A percentile compares a stretch with the other conserved stretches of the same genome.
These are phyloP conservation scores for Epinephelus coioides DNA, from an alignment of 2,797 vertebrate species.

Conservation along the genomic window DNA sequence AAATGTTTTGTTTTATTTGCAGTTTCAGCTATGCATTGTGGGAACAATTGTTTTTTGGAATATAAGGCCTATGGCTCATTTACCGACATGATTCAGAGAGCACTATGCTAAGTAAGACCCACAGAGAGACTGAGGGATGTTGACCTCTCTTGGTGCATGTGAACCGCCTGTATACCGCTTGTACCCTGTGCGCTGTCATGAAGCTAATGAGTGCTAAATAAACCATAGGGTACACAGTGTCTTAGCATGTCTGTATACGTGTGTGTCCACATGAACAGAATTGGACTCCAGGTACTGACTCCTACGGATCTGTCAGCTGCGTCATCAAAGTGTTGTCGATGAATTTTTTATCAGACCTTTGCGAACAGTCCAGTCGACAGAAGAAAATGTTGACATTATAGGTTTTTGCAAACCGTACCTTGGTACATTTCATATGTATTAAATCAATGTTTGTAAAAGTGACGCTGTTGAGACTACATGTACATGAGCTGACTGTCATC, in stretches of 20 bases:
- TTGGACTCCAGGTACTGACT: constrained; percentile 32
- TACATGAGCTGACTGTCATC: no score
- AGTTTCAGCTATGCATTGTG: constrained; percentile 20
- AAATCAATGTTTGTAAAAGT: no score
- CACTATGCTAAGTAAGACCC: background rate
- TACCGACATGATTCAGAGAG: constrained; percentile 1
- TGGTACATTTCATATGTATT: no score
- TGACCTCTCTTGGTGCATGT: constrained; percentile 5
- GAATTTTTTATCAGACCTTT: constrained; percentile 23
- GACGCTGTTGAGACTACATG: no score
- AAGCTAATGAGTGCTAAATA: constrained; percentile 41
- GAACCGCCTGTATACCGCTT: background rate
- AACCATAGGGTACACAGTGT: constrained; percentile 43
- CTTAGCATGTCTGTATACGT: constrained; percentile 9
- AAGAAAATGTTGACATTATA: no score
- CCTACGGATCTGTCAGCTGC: background rate
- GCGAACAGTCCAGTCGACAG: background rate
- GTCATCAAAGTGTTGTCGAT: constrained; percentile 11
- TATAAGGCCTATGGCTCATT: constrained; percentile 22
- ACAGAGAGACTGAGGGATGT: background rate
- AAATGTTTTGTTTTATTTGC: constrained; percentile 41
- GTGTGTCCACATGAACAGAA: constrained; percentile 12
- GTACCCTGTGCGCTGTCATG: constrained; percentile 38
- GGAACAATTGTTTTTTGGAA: constrained; percentile 51
- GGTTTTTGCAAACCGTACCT: no score